Evolutionary conservation across 2,888 invertebrate genomes (phyloP).

Genomic region (Odontothrips loti): DNA sequence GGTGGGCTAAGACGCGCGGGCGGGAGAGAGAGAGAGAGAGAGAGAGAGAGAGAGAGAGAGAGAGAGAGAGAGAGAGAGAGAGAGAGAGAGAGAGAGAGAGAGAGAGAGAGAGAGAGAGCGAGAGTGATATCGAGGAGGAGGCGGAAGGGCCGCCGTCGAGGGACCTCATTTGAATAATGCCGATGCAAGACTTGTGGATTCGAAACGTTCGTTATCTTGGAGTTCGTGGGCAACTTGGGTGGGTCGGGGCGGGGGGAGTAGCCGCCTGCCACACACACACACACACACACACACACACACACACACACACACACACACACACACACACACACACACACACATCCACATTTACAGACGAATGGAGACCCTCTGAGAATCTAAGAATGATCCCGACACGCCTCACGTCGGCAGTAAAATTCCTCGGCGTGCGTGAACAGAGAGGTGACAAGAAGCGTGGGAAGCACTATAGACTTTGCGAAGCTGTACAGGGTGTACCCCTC

Average conservation of each 20-base stretch:
- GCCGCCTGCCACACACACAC: no score
- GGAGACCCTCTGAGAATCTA: no score
- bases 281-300: no score
- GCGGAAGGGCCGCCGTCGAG: not conserved
- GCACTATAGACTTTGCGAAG: no score
- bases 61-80: not conserved
- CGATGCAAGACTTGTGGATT: slow-evolving; percentile 14
- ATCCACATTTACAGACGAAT: no score
- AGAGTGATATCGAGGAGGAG: not conserved
- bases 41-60: not conserved
- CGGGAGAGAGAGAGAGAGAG: not conserved
- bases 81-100: not conserved
- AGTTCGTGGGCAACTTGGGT: not conserved
- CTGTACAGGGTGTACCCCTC: no score
- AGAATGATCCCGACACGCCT: no score
- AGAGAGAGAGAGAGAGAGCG: not conserved
- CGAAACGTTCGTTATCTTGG: slow-evolving; percentile 1
- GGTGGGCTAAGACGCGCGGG: not conserved
- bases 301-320: no score
- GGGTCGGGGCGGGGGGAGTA: not conserved
- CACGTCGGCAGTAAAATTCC: no score
- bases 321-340: no score
- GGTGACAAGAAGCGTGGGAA: no score
- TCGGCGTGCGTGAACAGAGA: no score
- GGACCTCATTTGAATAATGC: slow-evolving; percentile 16